These are phyloP conservation scores for Tetragnatha montana DNA, from an alignment of 2,888 invertebrate species.

Conservation along the genomic window DNA sequence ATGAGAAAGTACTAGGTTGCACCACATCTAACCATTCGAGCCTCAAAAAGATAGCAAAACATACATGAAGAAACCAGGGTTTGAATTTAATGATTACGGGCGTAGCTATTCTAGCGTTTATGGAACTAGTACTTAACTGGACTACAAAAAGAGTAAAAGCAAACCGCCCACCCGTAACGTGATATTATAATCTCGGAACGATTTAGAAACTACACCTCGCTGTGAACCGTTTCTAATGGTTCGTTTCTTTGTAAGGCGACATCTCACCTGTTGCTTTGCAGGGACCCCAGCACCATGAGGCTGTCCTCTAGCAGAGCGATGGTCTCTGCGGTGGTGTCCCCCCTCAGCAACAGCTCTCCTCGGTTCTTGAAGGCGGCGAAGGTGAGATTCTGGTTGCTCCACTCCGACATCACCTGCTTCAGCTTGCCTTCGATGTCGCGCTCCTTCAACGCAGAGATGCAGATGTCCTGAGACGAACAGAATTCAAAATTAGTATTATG, in stretches of 20 bases:
- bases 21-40: background rate
- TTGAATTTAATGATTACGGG: no score
- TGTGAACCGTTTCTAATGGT: no score
- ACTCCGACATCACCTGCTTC: constrained; percentile 94
- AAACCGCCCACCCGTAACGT: no score
- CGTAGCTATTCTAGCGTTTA: no score
- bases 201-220: no score
- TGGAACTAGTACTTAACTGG: no score
- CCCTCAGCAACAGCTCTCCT: constrained; percentile 91
- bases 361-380: constrained; percentile 97
- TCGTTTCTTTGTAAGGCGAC: no score
- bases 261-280: constrained; percentile 89
- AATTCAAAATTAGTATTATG: no score
- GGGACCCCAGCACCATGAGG: constrained; percentile 95
- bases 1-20: background rate
- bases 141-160: no score
- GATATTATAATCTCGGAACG: no score
- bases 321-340: constrained; percentile 96
- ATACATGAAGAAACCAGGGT: no score
- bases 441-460: constrained; percentile 98
- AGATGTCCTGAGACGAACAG: constrained; percentile 87
- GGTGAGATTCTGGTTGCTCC: constrained; percentile 90
- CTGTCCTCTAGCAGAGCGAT: constrained; percentile 96
- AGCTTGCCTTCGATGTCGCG: constrained; percentile 97
- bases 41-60: background rate